Evolutionary conservation across 2,888 invertebrate genomes (phyloP).

Genomic region (Atrina japonica): DNA sequence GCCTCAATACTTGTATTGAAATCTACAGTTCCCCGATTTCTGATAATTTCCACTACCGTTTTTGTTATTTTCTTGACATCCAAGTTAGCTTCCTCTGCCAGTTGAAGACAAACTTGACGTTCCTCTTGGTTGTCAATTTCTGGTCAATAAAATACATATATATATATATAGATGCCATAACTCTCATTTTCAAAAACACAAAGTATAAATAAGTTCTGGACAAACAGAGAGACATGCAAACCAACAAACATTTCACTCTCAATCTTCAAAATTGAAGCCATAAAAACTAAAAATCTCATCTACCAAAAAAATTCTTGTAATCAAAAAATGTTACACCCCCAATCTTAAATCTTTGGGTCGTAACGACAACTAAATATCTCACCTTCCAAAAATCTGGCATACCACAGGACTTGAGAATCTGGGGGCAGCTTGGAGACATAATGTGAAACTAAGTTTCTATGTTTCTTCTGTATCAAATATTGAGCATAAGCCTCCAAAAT

Average conservation of each 20-base stretch:
- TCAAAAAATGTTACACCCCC: not conserved
- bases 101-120: conserved; percentile 78
- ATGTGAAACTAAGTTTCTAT: conserved; percentile 90
- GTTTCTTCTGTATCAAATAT: conserved; percentile 88
- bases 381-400: conserved; percentile 81
- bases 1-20: conserved; percentile 82
- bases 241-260: no score
- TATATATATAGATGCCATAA: not conserved
- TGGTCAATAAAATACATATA: conserved; percentile 49
- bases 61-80: conserved; percentile 93
- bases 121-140: conserved; percentile 78
- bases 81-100: conserved; percentile 86
- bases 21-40: conserved; percentile 63
- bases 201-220: no score
- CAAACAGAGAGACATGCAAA: no score
- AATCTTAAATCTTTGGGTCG: not conserved
- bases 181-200: not conserved
- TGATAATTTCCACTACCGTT: conserved; percentile 90
- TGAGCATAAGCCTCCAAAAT: conserved; percentile 87
- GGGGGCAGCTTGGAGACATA: conserved; percentile 91
- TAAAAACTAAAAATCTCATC: no score
- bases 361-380: conserved; percentile 35
- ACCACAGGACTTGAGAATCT: conserved; percentile 83
- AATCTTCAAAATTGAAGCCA: no score
- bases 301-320: no score